Evolutionary conservation across 92 coral and sea anemone species (phyloP).

Genomic region (Palythoa caribaeorum): DNA sequence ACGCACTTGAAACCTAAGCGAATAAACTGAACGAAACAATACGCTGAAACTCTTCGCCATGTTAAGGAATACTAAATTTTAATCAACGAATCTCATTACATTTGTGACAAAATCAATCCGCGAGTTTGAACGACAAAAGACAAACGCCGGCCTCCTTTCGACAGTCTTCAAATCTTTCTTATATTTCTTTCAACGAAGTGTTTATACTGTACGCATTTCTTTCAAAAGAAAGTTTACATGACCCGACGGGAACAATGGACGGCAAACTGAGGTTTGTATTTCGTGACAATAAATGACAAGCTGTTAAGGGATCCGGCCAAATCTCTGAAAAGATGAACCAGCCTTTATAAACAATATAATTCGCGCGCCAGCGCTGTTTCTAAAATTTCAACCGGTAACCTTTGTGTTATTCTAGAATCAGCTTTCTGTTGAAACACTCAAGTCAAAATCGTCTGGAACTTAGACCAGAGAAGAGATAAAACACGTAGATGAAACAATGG

Average conservation of each 20-base stretch:
- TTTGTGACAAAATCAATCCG: conserved; percentile 1
- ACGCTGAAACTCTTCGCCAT: too few relatives aligned
- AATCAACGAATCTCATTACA: not conserved
- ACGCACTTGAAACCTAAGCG: too few relatives aligned
- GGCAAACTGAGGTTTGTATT: not conserved
- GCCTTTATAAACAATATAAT: not conserved
- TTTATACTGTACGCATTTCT: not conserved
- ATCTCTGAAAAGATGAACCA: too few relatives aligned
- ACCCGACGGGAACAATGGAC: not conserved
- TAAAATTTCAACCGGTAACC: not conserved
- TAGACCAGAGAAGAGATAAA: too few relatives aligned
- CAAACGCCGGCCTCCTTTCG: not conserved
- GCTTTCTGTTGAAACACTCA: too few relatives aligned
- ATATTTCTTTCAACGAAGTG: not conserved
- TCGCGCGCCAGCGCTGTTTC: not conserved
- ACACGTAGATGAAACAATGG: too few relatives aligned
- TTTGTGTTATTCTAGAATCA: not conserved
- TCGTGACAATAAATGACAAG: not conserved
- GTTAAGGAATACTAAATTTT: too few relatives aligned
- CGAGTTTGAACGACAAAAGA: conserved; percentile 28
- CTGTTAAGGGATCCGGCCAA: not conserved
- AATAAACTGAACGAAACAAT: too few relatives aligned
- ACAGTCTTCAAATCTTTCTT: not conserved
- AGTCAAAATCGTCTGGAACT: not conserved
- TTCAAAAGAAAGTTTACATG: not conserved